These are phyloP conservation scores for Chlorops oryzae DNA, from an alignment of 1,140 invertebrate genomes.

Conservation along the genomic window DNA sequence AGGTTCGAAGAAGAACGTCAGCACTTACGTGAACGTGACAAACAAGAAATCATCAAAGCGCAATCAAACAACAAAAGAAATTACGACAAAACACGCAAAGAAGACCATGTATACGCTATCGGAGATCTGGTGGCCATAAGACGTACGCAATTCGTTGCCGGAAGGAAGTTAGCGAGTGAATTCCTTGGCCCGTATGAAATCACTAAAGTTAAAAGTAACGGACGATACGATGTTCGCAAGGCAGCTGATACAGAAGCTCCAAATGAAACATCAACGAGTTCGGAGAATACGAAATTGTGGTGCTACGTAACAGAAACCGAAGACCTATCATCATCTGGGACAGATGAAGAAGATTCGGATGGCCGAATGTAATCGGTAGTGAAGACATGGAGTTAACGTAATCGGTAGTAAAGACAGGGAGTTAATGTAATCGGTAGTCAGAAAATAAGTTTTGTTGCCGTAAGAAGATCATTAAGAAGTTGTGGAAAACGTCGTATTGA, in stretches of 20 bases:
- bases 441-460: too few species aligned
- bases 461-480: too few species aligned
- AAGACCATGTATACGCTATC: conserved; percentile 21
- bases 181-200: conserved; percentile 3
- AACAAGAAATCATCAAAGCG: background rate
- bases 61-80: background rate
- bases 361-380: conserved; percentile 6
- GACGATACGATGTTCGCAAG: background rate
- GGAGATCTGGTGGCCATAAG: conserved; percentile 42
- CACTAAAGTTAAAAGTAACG: background rate
- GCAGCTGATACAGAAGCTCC: too few species aligned
- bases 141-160: conserved; percentile 33
- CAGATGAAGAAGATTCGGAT: background rate
- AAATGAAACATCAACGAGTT: background rate
- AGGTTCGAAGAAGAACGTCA: background rate
- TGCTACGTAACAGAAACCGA: background rate
- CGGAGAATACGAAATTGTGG: background rate
- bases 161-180: conserved; percentile 9
- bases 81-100: conserved; percentile 18
- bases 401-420: too few species aligned
- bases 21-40: background rate
- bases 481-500: too few species aligned
- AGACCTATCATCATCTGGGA: background rate
- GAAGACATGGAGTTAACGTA: too few species aligned
- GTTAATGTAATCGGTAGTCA: too few species aligned